A percentile compares a stretch with the other conserved stretches of the same genome.
These are phyloP conservation scores for Thumatha senex DNA, from an alignment of 2,888 invertebrate species.

Conservation along the genomic window DNA sequence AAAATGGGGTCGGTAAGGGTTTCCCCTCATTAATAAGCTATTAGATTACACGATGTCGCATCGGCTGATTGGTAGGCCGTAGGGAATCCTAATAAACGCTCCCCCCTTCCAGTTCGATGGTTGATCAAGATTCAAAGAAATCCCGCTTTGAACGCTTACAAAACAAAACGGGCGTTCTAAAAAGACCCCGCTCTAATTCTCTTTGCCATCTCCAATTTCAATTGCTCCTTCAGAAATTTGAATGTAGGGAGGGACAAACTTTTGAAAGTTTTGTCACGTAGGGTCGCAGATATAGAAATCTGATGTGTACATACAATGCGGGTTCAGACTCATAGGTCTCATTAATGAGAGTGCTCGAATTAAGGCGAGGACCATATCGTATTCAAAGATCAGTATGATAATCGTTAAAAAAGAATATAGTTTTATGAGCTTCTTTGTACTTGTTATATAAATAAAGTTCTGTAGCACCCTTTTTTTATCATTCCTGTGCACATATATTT, in stretches of 20 bases:
- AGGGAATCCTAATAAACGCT: slow-evolving; percentile 81
- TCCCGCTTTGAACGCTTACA: slow-evolving; percentile 74
- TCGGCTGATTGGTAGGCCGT: slow-evolving; percentile 79
- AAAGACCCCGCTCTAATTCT: slow-evolving; percentile 82
- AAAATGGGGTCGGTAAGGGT: slow-evolving; percentile 73
- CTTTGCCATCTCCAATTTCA: slow-evolving; percentile 84
- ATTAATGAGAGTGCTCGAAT: slow-evolving; percentile 77
- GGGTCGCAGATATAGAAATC: slow-evolving; percentile 74
- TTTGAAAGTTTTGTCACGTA: slow-evolving; percentile 83
- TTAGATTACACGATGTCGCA: slow-evolving; percentile 80
- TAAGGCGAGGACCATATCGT: slow-evolving; percentile 71
- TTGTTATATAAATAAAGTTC: slow-evolving; percentile 72
- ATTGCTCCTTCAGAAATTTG: slow-evolving; percentile 84
- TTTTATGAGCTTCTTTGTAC: slow-evolving; percentile 77
- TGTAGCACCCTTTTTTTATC: slow-evolving; percentile 65
- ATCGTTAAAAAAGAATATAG: slow-evolving; percentile 71
- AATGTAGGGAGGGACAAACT: slow-evolving; percentile 82
- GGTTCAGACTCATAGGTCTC: slow-evolving; percentile 77
- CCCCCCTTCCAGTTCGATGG: slow-evolving; percentile 80
- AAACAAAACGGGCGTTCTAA: slow-evolving; percentile 80
- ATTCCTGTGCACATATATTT: slow-evolving; percentile 48
- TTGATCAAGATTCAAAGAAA: slow-evolving; percentile 82
- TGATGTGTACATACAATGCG: slow-evolving; percentile 75
- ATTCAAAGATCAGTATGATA: slow-evolving; percentile 78
- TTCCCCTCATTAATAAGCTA: slow-evolving; percentile 83